Evolutionary conservation across 2,888 invertebrate species (phyloP), one percentile per base, ranked within the genome.

Genomic region (Lycia hirtaria): DNA sequence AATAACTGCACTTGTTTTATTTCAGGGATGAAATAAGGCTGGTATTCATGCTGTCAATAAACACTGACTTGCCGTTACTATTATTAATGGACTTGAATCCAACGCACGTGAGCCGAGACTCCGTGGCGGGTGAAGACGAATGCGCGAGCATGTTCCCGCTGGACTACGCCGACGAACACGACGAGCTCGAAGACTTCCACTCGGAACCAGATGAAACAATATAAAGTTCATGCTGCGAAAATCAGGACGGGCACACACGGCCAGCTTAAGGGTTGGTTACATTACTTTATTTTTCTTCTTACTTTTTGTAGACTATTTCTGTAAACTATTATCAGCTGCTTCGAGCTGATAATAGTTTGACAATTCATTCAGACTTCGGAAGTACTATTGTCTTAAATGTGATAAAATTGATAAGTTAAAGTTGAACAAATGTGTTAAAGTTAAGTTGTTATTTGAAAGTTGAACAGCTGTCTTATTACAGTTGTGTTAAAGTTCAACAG

Each of bases 41-140:
- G 22, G 85, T 74, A 0, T 81, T 91, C 32, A 90, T 91, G 90
- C 15, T 92, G 0, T 88, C 90, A 0, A 65, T 84, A 1, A 70
- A 77, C 24, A 64, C 67, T 0, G 91, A 91, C 44, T 14, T 84
- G 0, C 80, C 88, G 0, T 62, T 90, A 0, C 63, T 92, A 0
- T 75, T 77, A 30, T 60, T 91, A 7, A 86, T 87, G 77, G 89
- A 85, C 5, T 57, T 89, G 14, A 72, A 64, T 5, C 92, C 91
- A 0, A 14, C 68, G 0, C 74, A 91, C 60, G 89, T 91, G 2
- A 90, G 91, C 30, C 76, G 86, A 0, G 88, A 90, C 56, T 38
- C 65, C 0, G 35, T 30, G 0, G 26, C 26, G 0, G 92, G 89
- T 0, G 88, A 87, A 33, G 81, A 81, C 1, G 92, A 92, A 37